These are phyloP conservation scores for Theocolax elegans DNA, from an alignment of 1,140 invertebrate species.

Conservation along the genomic window DNA sequence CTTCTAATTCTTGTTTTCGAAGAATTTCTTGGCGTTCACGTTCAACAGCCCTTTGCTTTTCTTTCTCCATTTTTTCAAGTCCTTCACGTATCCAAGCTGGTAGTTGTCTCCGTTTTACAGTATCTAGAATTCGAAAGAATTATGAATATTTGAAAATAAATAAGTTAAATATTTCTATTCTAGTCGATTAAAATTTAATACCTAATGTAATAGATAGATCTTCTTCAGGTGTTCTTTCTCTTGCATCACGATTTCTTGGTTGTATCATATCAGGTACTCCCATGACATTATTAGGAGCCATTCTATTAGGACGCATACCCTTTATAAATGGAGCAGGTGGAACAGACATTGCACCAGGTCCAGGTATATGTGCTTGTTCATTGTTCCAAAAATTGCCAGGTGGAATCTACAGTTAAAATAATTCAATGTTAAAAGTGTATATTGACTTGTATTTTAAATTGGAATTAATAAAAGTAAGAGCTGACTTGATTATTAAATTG, in stretches of 20 bases:
- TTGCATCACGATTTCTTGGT: slow-evolving; percentile 58
- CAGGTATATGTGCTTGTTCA: slow-evolving; percentile 52
- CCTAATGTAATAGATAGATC: slow-evolving; percentile 63
- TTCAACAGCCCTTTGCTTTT: slow-evolving; percentile 91
- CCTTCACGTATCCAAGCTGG: slow-evolving; percentile 97
- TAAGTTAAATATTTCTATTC: not conserved
- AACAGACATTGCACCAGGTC: slow-evolving; percentile 11
- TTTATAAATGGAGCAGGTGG: slow-evolving; percentile 57
- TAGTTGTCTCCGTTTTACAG: slow-evolving; percentile 88
- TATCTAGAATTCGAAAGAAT: slow-evolving; percentile 82
- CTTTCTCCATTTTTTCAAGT: slow-evolving; percentile 96
- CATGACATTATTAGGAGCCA: slow-evolving; percentile 50
- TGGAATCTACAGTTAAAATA: slow-evolving; percentile 25
- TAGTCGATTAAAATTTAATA: slow-evolving; percentile 39
- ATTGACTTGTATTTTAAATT: not conserved
- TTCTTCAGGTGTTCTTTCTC: slow-evolving; percentile 64
- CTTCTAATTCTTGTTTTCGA: slow-evolving; percentile 71
- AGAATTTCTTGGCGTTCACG: slow-evolving; percentile 76
- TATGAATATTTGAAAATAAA: slow-evolving; percentile 1
- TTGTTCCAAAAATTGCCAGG: slow-evolving; percentile 62
- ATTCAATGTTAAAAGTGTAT: not conserved
- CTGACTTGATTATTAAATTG: slow-evolving; percentile 58
- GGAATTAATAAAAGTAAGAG: slow-evolving; percentile 24
- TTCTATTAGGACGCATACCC: slow-evolving; percentile 52
- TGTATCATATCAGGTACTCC: slow-evolving; percentile 45